A percentile compares a stretch with the other conserved stretches of the same genome.
Conservation (phyloP, 2,888 invertebrate genomes). For the Pseudococcus longispinus region DNA sequence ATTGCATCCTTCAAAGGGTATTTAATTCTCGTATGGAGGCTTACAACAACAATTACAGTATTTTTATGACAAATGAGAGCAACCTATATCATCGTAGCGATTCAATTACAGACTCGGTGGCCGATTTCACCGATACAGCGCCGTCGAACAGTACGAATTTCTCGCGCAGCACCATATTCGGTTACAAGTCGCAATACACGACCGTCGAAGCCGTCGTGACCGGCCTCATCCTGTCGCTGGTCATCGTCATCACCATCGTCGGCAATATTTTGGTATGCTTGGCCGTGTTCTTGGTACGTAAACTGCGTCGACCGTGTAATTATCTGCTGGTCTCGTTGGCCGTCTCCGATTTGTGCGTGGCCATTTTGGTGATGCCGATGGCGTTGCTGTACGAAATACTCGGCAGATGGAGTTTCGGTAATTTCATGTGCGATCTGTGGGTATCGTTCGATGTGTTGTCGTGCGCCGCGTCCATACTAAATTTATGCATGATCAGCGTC, state of each 20-base stretch:
- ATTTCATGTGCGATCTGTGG: slow-evolving; percentile 92
- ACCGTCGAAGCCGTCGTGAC: slow-evolving; percentile 71
- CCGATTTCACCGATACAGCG: slow-evolving; percentile 30
- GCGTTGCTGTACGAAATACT: slow-evolving; percentile 92
- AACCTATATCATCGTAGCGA: slow-evolving; percentile 36
- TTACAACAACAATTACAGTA: slow-evolving; percentile 50
- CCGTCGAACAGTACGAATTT: slow-evolving; percentile 22
- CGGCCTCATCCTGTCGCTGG: slow-evolving; percentile 64
- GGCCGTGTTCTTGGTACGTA: slow-evolving; percentile 92
- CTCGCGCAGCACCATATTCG: slow-evolving; percentile 37
- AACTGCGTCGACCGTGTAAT: slow-evolving; percentile 87
- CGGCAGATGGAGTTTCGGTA: slow-evolving; percentile 93
- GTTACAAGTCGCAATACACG: slow-evolving; percentile 61
- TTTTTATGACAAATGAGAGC: slow-evolving; percentile 55
- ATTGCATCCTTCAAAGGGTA: not conserved
- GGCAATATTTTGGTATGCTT: slow-evolving; percentile 94
- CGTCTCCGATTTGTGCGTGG: slow-evolving; percentile 94
- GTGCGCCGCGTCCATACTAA: slow-evolving; percentile 97
- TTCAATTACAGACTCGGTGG: slow-evolving; percentile 44
- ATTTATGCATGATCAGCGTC: slow-evolving; percentile 96
- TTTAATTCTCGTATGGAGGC: slow-evolving; percentile 55
- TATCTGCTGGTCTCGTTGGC: slow-evolving; percentile 93
- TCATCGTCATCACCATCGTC: slow-evolving; percentile 80
- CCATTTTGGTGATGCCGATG: slow-evolving; percentile 95
- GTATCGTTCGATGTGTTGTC: slow-evolving; percentile 94